These are phyloP conservation scores for Synanthedon tipuliformis DNA, from an alignment of 2,888 invertebrate genomes.

Conservation along the genomic window DNA sequence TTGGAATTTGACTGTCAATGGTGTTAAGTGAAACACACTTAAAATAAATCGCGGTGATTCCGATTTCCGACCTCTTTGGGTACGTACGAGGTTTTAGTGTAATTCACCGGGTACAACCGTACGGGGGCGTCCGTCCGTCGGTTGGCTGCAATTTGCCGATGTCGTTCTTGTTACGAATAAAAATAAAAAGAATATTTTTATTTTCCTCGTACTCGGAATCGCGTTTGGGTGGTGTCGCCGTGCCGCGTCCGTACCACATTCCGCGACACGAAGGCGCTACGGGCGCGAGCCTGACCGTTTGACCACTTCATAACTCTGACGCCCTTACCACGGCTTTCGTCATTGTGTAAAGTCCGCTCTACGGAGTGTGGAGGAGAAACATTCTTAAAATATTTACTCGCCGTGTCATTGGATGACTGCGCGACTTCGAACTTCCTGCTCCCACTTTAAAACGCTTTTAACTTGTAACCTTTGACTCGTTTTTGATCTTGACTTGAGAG, in stretches of 20 bases:
- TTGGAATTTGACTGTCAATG: too few relatives aligned
- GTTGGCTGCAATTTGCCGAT: slow-evolving; percentile 1
- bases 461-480: too few relatives aligned
- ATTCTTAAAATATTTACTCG: neutral
- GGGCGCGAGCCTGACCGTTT: slow-evolving; percentile 29
- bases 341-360: neutral
- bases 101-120: neutral
- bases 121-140: neutral
- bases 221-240: slow-evolving; percentile 40
- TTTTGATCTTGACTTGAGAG: too few relatives aligned
- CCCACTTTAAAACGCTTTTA: too few relatives aligned
- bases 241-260: slow-evolving; percentile 49
- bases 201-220: slow-evolving; percentile 34
- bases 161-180: neutral
- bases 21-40: too few relatives aligned
- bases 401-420: neutral
- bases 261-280: slow-evolving; percentile 53
- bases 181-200: slow-evolving; percentile 2
- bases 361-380: neutral
- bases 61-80: too few relatives aligned
- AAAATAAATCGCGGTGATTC: too few relatives aligned
- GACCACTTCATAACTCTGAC: slow-evolving; percentile 37
- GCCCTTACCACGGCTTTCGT: slow-evolving; percentile 14
- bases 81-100: neutral
- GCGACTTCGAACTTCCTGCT: neutral